These are phyloP conservation scores for Ypsolopha scabrella DNA, from an alignment of 2,888 invertebrate genomes.

Conservation along the genomic window DNA sequence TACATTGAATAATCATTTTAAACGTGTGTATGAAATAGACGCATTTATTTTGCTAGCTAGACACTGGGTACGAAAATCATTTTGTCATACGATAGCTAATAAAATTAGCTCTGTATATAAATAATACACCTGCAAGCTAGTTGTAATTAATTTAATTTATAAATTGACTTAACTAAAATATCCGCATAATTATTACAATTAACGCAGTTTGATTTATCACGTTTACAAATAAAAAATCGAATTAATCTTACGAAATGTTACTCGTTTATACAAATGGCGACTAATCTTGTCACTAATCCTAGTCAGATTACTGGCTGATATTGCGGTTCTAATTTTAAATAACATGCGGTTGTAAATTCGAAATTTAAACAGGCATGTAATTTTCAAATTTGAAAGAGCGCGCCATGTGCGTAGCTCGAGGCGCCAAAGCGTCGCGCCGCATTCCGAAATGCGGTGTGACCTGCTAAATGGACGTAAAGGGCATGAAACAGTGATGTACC, in stretches of 20 bases:
- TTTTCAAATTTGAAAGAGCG: slow-evolving; percentile 42
- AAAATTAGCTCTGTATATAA: too few species aligned
- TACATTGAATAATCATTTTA: too few species aligned
- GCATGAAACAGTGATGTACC: too few species aligned
- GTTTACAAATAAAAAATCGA: neutral
- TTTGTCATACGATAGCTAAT: too few species aligned
- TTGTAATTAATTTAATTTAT: neutral
- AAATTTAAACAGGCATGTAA: slow-evolving; percentile 60
- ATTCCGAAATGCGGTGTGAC: slow-evolving; percentile 7
- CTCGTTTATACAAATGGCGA: neutral
- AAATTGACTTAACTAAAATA: neutral
- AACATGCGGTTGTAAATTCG: slow-evolving; percentile 3
- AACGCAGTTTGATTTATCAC: neutral
- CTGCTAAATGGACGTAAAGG: slow-evolving; percentile 38
- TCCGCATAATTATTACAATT: neutral
- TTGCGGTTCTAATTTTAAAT: slow-evolving; percentile 15
- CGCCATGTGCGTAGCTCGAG: slow-evolving; percentile 56
- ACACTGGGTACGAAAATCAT: too few species aligned
- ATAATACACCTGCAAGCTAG: neutral
- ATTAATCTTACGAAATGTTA: neutral
- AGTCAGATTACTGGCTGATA: slow-evolving; percentile 44
- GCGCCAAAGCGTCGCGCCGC: slow-evolving; percentile 40
- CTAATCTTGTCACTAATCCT: slow-evolving; percentile 25
- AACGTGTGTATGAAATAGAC: too few species aligned
- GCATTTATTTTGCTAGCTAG: too few species aligned